A percentile compares a stretch with the other conserved stretches of the same genome.
phyloP scores from a whole-genome alignment of 92 coral and sea anemone species.

The Palythoa grandiflora region DNA sequence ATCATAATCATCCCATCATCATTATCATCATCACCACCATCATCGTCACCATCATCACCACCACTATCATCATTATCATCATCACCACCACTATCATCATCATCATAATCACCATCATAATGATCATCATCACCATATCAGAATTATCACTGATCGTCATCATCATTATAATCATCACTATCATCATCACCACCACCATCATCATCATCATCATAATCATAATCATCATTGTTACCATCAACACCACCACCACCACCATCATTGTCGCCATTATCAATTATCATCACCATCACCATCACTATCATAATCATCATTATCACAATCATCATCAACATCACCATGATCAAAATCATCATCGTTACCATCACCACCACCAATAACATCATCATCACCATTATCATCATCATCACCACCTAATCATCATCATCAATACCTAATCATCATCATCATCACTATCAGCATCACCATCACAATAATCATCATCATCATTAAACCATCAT shows the following conservation, averaged over 20 bases:
- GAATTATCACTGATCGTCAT: not conserved
- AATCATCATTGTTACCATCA: not conserved
- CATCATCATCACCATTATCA: not conserved
- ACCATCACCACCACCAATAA: not conserved
- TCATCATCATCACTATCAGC: not conserved
- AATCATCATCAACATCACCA: not conserved
- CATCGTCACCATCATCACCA: not conserved
- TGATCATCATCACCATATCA: not conserved
- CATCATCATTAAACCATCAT: not conserved
- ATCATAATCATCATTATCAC: not conserved
- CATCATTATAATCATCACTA: not conserved
- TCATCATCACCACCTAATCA: not conserved
- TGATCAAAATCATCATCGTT: not conserved
- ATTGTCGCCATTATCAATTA: not conserved
- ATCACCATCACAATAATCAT: not conserved
- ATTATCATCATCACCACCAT: not conserved
- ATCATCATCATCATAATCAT: not conserved
- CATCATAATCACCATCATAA: not conserved
- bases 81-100: not conserved
- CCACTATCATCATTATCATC: not conserved
- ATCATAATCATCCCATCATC: not conserved
- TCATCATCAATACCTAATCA: too few relatives aligned
- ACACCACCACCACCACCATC: not conserved
- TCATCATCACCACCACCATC: not conserved
- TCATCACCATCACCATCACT: not conserved